phyloP scores from a whole-genome alignment of 2,113 vertebrate species.

The Ochotona princeps region DNA sequence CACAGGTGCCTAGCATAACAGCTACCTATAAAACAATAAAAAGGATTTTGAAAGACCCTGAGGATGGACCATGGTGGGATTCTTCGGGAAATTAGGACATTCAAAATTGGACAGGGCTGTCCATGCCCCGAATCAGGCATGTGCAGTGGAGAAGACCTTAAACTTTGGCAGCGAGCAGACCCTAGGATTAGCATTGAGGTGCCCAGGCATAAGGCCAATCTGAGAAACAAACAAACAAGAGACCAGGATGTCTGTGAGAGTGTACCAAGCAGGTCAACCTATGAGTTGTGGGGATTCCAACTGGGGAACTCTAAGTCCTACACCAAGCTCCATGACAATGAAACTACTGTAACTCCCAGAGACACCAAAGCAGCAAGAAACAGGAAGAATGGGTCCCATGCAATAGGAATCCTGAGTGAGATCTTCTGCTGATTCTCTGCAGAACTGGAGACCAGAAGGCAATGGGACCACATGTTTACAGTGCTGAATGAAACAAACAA shows the following conservation, averaged over 20 bases:
- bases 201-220: too few species aligned
- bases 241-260: neutral
- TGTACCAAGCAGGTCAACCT: neutral
- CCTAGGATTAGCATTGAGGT: neutral
- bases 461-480: neutral
- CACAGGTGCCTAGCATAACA: neutral
- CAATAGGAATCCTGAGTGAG: neutral
- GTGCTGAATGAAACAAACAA: neutral
- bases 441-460: neutral
- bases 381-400: neutral
- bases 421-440: neutral
- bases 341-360: neutral
- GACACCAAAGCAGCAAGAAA: neutral
- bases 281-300: neutral
- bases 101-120: neutral
- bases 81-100: neutral
- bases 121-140: neutral
- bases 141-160: neutral
- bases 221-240: neutral
- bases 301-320: neutral
- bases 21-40: neutral
- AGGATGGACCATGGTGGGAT: neutral
- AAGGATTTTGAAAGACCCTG: neutral
- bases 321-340: neutral
- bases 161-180: neutral